phyloP scores from a whole-genome alignment of 1,140 invertebrate species.

The Penaeus chinensis region DNA sequence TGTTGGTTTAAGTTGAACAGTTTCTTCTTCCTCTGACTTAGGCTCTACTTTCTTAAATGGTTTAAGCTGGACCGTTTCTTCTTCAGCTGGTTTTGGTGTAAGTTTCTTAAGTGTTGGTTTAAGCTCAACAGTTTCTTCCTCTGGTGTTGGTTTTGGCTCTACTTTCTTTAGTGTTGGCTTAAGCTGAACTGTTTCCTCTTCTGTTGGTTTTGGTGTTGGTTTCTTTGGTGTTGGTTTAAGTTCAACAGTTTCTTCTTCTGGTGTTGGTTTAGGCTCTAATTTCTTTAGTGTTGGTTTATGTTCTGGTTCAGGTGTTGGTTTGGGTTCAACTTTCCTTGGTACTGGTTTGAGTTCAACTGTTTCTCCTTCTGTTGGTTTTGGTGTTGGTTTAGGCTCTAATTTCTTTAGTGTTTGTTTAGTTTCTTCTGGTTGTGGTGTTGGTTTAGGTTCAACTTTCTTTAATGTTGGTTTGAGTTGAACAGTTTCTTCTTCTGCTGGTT shows the following conservation, averaged over 20 bases:
- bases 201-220: neutral
- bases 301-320: conserved; percentile 1
- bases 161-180: conserved; percentile 19
- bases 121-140: too few relatives aligned
- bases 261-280: conserved; percentile 37
- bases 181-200: neutral
- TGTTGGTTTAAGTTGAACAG: neutral
- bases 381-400: conserved; percentile 37
- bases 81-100: neutral
- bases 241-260: conserved; percentile 33
- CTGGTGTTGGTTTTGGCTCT: neutral
- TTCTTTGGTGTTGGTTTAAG: conserved; percentile 37
- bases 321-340: conserved; percentile 7
- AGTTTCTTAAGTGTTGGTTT: conserved; percentile 6
- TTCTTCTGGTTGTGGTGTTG: neutral
- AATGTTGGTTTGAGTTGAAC: conserved; percentile 40
- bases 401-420: conserved; percentile 16
- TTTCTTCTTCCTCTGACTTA: neutral
- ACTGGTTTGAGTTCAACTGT: conserved; percentile 35
- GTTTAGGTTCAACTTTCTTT: conserved; percentile 48
- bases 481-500: neutral
- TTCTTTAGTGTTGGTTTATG: conserved; percentile 22
- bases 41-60: too few relatives aligned
- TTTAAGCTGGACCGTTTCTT: neutral
- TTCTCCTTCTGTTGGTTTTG: conserved; percentile 19